phyloP scores from a whole-genome alignment of 2,888 invertebrate species.

The Sylvicola fuscatus region DNA sequence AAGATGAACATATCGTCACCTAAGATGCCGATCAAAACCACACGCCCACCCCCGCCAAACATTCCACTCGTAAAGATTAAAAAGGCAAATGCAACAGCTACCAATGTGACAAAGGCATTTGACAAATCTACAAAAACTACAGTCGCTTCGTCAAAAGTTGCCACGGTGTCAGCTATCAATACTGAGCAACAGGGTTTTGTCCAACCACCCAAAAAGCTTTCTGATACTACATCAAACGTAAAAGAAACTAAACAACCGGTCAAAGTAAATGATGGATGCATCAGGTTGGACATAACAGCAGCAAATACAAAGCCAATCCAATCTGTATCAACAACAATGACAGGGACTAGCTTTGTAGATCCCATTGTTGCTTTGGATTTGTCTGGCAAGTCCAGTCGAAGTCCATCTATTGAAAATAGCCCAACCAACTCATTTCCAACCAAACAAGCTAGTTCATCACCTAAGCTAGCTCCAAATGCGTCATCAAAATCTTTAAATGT shows the following conservation, averaged over 20 bases:
- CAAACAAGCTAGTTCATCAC: slow-evolving; percentile 1
- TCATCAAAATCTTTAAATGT: too few relatives aligned
- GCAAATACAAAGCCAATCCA: slow-evolving; percentile 1
- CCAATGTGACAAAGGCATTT: too few relatives aligned
- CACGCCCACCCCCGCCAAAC: slow-evolving; percentile 30
- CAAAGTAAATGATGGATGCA: neutral
- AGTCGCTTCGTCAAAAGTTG: neutral
- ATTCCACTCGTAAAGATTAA: slow-evolving; percentile 30
- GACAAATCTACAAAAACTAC: neutral
- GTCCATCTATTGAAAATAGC: slow-evolving; percentile 10
- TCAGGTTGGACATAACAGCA: slow-evolving; percentile 3
- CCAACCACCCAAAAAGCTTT: too few relatives aligned
- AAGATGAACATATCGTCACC: slow-evolving; percentile 9
- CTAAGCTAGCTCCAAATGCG: too few relatives aligned
- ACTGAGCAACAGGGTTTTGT: too few relatives aligned
- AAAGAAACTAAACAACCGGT: neutral
- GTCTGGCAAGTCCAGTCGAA: slow-evolving; percentile 24
- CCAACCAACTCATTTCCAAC: neutral
- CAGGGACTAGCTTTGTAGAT: slow-evolving; percentile 17
- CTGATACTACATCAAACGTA: neutral
- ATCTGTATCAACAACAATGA: slow-evolving; percentile 2
- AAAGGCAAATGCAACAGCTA: slow-evolving; percentile 14
- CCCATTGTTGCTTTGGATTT: slow-evolving; percentile 32
- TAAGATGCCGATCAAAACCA: slow-evolving; percentile 12
- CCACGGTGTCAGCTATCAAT: slow-evolving; percentile 6